Base-by-base conservation (phyloP, 2,113 vertebrate genomes). In the Cervus canadensis region DNA sequence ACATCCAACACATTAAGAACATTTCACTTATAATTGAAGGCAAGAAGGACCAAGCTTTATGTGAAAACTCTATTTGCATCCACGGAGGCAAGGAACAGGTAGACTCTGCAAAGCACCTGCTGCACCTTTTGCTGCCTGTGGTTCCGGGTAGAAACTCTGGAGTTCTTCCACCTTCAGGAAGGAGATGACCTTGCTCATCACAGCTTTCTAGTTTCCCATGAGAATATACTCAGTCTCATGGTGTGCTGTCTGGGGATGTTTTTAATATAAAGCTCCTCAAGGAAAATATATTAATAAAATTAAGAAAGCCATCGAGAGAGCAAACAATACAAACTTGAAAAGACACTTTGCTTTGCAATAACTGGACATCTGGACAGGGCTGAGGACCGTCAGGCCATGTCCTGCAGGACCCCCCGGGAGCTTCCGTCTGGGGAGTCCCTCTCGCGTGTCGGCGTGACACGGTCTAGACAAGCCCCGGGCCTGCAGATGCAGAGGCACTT, bases 401-500 rank as follows among this genome's bases (percentile, higher is more conserved):
- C 78, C 79, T 13, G 10, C 48, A 52, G 79, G 30, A 0, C 30
- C 48, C 28, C 48, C 10, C 2, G 3, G 30, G 78, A 5, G 81
- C 33, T 25, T 56, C 19, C 1, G 2, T 7, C 50, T 8, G 12
- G 52, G 52, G 52, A 40, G n/a, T 1, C 23, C 23, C n/a, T 26
- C 82, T 26, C 7, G 1, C 7, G 5, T 10, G 15, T 10, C 0
- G 7, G 14, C 1, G 2, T 15, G 82, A 10, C n/a, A 1, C 2
- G 1, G n/a, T 26, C 52, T 54, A 54, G 60, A 26, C 48, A 54
- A 19, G 16, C n/a, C 57, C 64, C 82, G 95, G 97, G 86, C 94
- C 97, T 78, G 96, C 87, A 97, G 95, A 97, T 93, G 87, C 19
- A 94, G 97, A 97, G 98, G 98, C 98, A 99, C 99, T 99, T 99